A percentile compares a stretch with the other conserved stretches of the same genome.
phyloP scores from a whole-genome alignment of 2,797 vertebrate genomes.

The Acridotheres tristis region DNA sequence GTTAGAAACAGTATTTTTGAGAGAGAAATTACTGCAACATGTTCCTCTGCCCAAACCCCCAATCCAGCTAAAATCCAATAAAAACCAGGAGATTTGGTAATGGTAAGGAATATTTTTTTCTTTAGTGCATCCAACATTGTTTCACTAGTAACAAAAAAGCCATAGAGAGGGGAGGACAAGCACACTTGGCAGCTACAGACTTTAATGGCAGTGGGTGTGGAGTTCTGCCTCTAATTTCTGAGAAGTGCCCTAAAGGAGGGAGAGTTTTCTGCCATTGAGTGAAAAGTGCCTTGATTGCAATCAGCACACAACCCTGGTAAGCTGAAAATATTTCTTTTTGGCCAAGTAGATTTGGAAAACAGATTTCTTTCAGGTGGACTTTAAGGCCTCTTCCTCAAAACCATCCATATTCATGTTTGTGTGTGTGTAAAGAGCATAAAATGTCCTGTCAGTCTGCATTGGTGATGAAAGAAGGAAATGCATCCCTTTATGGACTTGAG shows the following conservation, averaged over 20 bases:
- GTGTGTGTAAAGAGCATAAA: background rate
- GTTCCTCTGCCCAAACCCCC: background rate
- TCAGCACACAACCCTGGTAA: background rate
- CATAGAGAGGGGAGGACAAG: background rate
- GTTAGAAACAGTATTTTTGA: background rate
- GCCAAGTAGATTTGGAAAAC: background rate
- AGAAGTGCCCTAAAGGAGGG: background rate
- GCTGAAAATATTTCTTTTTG: background rate
- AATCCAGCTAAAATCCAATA: background rate
- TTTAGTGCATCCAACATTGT: background rate
- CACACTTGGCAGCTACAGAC: background rate
- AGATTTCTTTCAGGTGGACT: background rate
- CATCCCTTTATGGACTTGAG: background rate
- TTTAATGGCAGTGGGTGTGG: background rate
- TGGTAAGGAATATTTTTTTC: background rate
- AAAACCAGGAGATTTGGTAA: background rate
- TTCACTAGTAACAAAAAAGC: background rate
- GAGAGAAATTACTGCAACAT: background rate
- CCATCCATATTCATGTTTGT: background rate
- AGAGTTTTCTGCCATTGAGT: background rate
- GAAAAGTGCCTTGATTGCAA: background rate
- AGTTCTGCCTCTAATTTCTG: background rate
- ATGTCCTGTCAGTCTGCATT: background rate
- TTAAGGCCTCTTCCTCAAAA: background rate
- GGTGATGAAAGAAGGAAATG: background rate